Conservation (phyloP, 2,797 vertebrate species). For the Crenichthys baileyi region DNA sequence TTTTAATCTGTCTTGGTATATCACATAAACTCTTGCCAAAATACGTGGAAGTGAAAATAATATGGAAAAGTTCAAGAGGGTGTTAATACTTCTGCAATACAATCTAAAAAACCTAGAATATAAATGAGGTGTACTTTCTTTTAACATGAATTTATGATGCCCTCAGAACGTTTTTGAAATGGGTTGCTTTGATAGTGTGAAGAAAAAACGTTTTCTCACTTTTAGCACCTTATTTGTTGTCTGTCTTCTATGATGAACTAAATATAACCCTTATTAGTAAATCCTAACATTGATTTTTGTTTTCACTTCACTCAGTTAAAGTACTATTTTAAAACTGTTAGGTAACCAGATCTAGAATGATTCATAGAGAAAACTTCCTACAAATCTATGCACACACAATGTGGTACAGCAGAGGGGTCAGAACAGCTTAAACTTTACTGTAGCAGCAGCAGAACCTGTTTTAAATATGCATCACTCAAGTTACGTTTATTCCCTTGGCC, state of each 20-base stretch:
- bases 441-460: neutral
- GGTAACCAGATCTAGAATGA: neutral
- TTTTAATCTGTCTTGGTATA: neutral
- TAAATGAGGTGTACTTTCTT: neutral
- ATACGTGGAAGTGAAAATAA: neutral
- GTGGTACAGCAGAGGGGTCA: neutral
- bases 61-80: neutral
- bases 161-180: neutral
- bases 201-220: neutral
- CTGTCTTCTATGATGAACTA: neutral
- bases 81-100: neutral
- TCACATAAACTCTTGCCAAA: neutral
- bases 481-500: slow-evolving; percentile 2
- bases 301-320: neutral
- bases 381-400: neutral
- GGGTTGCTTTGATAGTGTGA: neutral
- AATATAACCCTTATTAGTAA: neutral
- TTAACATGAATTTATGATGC: neutral
- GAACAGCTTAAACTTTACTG: neutral
- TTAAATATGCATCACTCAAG: neutral
- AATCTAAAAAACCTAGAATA: neutral
- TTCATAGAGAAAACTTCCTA: neutral
- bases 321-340: neutral
- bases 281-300: neutral
- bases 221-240: neutral